Conservation (phyloP, 2,888 invertebrate species). For the Brachynemurus nebulosus region DNA sequence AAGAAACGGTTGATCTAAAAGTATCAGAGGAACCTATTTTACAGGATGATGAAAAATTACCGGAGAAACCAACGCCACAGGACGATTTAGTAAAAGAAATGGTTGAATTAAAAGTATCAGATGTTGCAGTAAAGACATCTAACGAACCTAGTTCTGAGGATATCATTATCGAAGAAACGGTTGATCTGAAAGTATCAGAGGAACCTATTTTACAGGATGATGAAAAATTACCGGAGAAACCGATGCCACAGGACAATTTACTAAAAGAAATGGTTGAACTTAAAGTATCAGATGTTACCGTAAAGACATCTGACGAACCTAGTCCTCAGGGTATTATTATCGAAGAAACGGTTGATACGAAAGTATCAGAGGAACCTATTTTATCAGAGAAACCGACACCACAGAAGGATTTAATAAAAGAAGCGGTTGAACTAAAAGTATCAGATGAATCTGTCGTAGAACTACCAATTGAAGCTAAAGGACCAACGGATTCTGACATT, state of each 20-base stretch:
- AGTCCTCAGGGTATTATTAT: not conserved
- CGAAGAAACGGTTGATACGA: not conserved
- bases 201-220: slow-evolving; percentile 5
- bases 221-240: slow-evolving; percentile 3
- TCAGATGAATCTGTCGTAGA: not conserved
- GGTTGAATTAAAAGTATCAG: not conserved
- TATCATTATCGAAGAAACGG: not conserved
- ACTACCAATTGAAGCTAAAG: not conserved
- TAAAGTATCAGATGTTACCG: not conserved
- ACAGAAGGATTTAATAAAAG: not conserved
- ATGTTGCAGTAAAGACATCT: not conserved
- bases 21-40: slow-evolving; percentile 7
- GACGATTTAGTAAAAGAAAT: too few species aligned
- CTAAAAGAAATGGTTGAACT: too few species aligned
- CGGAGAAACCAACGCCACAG: slow-evolving; percentile 7
- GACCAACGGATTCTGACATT: not conserved
- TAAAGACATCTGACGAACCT: not conserved
- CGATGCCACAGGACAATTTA: slow-evolving; percentile 7
- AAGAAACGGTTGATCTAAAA: not conserved
- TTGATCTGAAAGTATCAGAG: not conserved
- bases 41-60: not conserved
- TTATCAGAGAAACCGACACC: not conserved
- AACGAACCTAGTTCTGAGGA: not conserved
- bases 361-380: slow-evolving; percentile 5
- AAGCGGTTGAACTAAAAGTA: not conserved